These are phyloP conservation scores for Penaeus japonicus DNA, from an alignment of 1,140 invertebrate species.

Conservation along the genomic window DNA sequence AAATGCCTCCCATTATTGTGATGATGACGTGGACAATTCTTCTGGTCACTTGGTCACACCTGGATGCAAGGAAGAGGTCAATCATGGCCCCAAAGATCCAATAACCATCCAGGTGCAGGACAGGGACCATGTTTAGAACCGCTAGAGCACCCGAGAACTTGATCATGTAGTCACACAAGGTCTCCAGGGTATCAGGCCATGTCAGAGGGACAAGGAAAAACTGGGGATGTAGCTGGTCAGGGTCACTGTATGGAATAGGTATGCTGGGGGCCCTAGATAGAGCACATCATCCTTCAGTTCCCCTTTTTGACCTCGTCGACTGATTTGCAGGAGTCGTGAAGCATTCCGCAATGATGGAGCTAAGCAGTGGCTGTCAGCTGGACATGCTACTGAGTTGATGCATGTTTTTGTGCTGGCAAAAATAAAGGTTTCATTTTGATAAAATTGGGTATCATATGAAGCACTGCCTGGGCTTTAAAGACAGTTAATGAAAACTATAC, in stretches of 20 bases:
- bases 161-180: conserved; percentile 76
- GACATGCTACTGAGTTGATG: conserved; percentile 60
- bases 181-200: conserved; percentile 76
- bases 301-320: conserved; percentile 17
- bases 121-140: conserved; percentile 91
- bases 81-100: conserved; percentile 76
- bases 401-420: conserved; percentile 66
- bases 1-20: conserved; percentile 26
- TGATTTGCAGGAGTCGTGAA: conserved; percentile 79
- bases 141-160: conserved; percentile 91
- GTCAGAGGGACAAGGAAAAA: conserved; percentile 72
- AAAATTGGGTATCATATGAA: not conserved
- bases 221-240: conserved; percentile 84
- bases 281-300: conserved; percentile 72
- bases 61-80: conserved; percentile 66
- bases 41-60: conserved; percentile 59
- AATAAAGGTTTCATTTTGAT: not conserved
- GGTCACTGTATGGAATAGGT: conserved; percentile 75
- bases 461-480: not conserved
- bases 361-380: conserved; percentile 72
- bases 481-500: too few species aligned
- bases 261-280: conserved; percentile 78
- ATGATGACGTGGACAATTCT: conserved; percentile 20
- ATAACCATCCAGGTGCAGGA: conserved; percentile 91
- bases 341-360: conserved; percentile 79